A percentile compares a stretch with the other conserved stretches of the same genome.
Evolutionary conservation across 2,113 vertebrate species (phyloP).

Genomic region (Seriola rivoliana): DNA sequence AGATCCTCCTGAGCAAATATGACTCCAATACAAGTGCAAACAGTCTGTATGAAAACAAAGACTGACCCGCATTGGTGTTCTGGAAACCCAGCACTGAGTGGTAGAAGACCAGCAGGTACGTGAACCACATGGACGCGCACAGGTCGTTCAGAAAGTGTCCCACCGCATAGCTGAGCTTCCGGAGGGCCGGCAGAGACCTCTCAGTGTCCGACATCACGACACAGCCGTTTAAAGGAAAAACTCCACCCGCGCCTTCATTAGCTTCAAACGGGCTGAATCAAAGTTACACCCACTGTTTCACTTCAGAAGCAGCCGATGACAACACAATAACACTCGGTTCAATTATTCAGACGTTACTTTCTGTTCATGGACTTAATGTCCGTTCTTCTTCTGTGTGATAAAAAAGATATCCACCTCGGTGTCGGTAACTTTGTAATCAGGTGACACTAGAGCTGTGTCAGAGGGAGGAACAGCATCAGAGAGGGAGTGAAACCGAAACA

Average conservation of each 20-base stretch:
- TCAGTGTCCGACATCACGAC: constrained; percentile 48
- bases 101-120: constrained; percentile 92
- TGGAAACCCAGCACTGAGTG: constrained; percentile 91
- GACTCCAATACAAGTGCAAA: too few species aligned
- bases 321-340: neutral
- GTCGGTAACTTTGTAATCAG: constrained; percentile 43
- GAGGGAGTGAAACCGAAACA: constrained; percentile 17
- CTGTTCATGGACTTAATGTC: accelerated
- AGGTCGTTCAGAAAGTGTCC: constrained; percentile 96
- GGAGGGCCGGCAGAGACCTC: constrained; percentile 63
- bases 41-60: neutral
- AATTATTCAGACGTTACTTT: neutral
- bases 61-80: constrained; percentile 83
- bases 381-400: accelerated
- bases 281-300: neutral
- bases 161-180: constrained; percentile 87
- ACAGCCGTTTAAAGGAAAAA: accelerated
- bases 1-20: too few species aligned
- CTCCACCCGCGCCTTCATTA: neutral
- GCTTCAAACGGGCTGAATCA: neutral
- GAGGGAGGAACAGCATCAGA: neutral
- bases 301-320: too few species aligned
- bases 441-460: neutral
- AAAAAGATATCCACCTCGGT: neutral
- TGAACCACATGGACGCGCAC: constrained; percentile 96